phyloP scores from a whole-genome alignment of 2,888 invertebrate species.

The Xylota segnis region DNA sequence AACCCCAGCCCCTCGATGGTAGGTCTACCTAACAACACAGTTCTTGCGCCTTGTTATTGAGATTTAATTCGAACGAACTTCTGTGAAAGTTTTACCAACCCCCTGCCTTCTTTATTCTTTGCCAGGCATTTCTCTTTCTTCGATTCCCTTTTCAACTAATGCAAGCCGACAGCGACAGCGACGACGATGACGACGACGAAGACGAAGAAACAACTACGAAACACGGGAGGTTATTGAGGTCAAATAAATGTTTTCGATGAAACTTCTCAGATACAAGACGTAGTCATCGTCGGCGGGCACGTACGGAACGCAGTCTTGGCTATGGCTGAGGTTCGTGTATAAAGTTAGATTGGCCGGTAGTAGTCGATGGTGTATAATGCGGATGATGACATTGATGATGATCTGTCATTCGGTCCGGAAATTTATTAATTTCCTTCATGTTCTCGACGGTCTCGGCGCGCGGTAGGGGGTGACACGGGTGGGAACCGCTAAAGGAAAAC shows the following conservation, averaged over 20 bases:
- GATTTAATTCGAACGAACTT: constrained; percentile 66
- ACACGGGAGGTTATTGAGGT: constrained; percentile 63
- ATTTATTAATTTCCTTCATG: constrained; percentile 70
- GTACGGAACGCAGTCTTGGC: constrained; percentile 34
- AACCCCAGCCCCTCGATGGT: constrained; percentile 3
- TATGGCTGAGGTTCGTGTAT: constrained; percentile 15
- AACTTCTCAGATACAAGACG: constrained; percentile 54
- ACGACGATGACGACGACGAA: constrained; percentile 1
- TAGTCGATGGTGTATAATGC: constrained; percentile 24
- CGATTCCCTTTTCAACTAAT: constrained; percentile 44
- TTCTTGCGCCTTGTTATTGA: constrained; percentile 61
- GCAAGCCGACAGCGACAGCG: constrained; percentile 8
- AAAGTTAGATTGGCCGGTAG: constrained; percentile 49
- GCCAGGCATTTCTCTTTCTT: constrained; percentile 40
- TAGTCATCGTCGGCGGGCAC: constrained; percentile 19
- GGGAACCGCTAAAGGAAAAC: constrained; percentile 5
- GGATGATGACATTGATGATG: constrained; percentile 71
- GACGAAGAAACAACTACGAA: constrained; percentile 15
- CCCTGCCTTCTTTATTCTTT: neutral
- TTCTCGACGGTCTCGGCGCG: neutral
- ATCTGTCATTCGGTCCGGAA: constrained; percentile 66
- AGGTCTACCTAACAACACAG: constrained; percentile 19
- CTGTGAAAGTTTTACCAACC: constrained; percentile 62
- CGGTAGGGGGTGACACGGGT: neutral
- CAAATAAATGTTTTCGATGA: constrained; percentile 67